Base-by-base conservation (phyloP, 2,888 invertebrate species). In the Chirona hameri region DNA sequence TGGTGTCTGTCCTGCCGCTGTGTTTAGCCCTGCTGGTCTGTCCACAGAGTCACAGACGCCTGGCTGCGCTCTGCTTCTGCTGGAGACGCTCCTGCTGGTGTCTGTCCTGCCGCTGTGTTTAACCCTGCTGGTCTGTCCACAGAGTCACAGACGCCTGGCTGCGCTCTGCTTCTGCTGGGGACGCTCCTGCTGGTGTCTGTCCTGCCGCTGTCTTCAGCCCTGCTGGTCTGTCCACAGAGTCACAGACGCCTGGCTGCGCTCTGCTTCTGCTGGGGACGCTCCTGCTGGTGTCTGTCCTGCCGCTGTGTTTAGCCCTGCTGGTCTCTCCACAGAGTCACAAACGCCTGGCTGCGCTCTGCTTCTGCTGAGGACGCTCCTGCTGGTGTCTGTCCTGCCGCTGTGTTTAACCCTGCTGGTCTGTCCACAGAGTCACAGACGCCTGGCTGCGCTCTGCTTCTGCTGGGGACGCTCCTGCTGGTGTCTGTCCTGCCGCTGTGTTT, bases 191-290 rank as follows among this genome's bases (percentile, higher is more conserved):
- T 94, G 81, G 91, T 92, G 83, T n/a, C n/a, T n/a, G n/a, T n/a
- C n/a, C n/a, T 27, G 10, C 27, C 12, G 52, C 7, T 52, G 52
- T 18, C 7, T 18, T 52, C 7, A 52, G 1, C 52, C 18, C 15
- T 18, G 18, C 15, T 52, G 15, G 52, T 52, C 52, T 18, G 18
- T 9, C 27, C n/a, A n/a, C n/a, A n/a, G n/a, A n/a, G n/a, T n/a
- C 27, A 4, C 65, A 65, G 65, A 14, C 91, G 85, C 93, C 93
- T 86, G 94, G 95, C 81, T 91, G 93, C 85, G 87, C 91, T 9
- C 90, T 94, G 86, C 91, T 94, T 84, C 91, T 92, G 82, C 90
- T 92, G 83, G 95, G 94, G 29, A 92, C 93, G 86, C 89, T 93
- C 83, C 89, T 95, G 39, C 90, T 94, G 81, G 91, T 92, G 83